A percentile compares a stretch with the other conserved stretches of the same genome.
Evolutionary conservation across 2,797 vertebrate species (phyloP).

Genomic region (Avahi laniger): DNA sequence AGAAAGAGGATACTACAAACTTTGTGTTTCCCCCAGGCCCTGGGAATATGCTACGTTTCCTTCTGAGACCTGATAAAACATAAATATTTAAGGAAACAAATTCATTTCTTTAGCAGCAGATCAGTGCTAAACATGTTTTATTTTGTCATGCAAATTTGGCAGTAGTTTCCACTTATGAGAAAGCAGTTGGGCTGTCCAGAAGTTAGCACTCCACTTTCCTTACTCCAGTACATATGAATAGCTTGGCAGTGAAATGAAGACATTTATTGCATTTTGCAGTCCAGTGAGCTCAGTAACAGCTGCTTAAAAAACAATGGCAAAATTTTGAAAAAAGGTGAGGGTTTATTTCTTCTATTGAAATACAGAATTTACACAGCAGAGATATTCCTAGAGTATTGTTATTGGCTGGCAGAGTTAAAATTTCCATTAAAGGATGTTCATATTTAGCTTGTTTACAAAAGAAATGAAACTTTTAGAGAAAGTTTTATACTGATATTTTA

Average conservation of each 20-base stretch:
- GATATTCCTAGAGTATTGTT: neutral
- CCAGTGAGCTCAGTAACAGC: slow-evolving; percentile 58
- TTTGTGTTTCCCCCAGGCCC: neutral
- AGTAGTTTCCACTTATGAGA: slow-evolving; percentile 62
- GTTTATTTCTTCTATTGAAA: neutral
- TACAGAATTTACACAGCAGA: slow-evolving; percentile 36
- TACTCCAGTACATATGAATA: slow-evolving; percentile 43
- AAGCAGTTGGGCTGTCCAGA: slow-evolving; percentile 64
- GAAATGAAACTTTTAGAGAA: slow-evolving; percentile 47
- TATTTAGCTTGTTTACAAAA: slow-evolving; percentile 51
- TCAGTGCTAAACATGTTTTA: neutral
- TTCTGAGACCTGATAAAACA: neutral
- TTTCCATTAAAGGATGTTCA: neutral
- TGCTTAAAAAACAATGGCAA: slow-evolving; percentile 44
- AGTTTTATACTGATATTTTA: neutral
- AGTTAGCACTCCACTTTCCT: slow-evolving; percentile 41
- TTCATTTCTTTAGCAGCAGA: slow-evolving; percentile 30
- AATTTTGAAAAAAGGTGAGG: slow-evolving; percentile 15
- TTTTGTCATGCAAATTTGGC: slow-evolving; percentile 56
- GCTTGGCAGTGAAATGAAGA: slow-evolving; percentile 64
- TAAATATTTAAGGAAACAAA: slow-evolving; percentile 48
- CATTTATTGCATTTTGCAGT: slow-evolving; percentile 68
- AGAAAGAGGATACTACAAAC: neutral
- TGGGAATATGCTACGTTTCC: neutral
- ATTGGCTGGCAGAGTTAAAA: neutral